Evolutionary conservation across 2,797 vertebrate species (phyloP).

Genomic region (Sternotherus odoratus): DNA sequence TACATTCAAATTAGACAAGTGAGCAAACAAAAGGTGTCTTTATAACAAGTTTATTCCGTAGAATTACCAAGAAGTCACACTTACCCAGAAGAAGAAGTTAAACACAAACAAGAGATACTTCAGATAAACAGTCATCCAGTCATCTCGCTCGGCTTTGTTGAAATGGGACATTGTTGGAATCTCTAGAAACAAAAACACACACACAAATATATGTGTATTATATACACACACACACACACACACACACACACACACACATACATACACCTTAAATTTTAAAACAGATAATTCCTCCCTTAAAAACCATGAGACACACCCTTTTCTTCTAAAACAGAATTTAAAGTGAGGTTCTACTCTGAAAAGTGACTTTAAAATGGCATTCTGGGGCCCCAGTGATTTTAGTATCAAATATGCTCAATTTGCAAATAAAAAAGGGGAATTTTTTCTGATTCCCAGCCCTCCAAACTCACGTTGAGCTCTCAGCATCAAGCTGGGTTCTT

Average conservation of each 20-base stretch:
- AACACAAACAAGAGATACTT: conserved; percentile 92
- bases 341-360: not conserved
- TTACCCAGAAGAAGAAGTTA: conserved; percentile 94
- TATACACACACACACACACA: too few relatives aligned
- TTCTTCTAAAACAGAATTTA: not conserved
- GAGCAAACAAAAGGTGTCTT: not conserved
- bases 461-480: not conserved
- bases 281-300: not conserved
- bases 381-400: not conserved
- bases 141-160: conserved; percentile 85
- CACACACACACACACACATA: too few relatives aligned
- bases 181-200: conserved; percentile 31
- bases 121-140: conserved; percentile 87
- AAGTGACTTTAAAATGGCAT: not conserved
- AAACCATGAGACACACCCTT: not conserved
- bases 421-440: not conserved
- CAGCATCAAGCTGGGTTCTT: not conserved
- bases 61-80: conserved; percentile 49
- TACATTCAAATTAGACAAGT: not conserved
- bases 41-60: not conserved
- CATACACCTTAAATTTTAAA: not conserved
- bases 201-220: too few relatives aligned
- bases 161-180: conserved; percentile 79
- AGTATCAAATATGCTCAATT: not conserved
- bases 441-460: not conserved